A percentile compares a stretch with the other conserved stretches of the same genome.
phyloP scores from a whole-genome alignment of 2,888 invertebrate genomes.

The Lasioglossum malachurum region DNA sequence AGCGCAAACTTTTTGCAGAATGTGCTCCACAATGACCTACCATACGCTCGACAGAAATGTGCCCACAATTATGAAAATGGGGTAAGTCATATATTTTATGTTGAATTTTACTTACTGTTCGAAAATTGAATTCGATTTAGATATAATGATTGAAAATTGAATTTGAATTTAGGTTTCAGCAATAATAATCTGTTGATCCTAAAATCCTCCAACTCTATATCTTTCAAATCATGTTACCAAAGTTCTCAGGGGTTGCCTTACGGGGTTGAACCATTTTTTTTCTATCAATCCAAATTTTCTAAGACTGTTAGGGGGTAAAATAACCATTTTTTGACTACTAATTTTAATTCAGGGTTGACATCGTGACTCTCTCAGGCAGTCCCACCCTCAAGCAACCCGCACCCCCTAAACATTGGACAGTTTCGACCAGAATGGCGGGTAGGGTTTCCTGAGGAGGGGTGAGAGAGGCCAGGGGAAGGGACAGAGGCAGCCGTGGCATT shows the following conservation, averaged over 20 bases:
- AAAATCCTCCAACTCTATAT: background rate
- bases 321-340: background rate
- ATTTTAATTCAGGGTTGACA: background rate
- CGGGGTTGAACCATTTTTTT: background rate
- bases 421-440: conserved; percentile 8
- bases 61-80: too few relatives aligned
- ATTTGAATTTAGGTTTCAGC: too few relatives aligned
- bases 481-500: conserved; percentile 63
- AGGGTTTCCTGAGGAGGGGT: background rate
- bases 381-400: background rate
- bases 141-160: too few relatives aligned
- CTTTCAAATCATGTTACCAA: background rate
- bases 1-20: background rate
- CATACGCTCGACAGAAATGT: background rate
- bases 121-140: too few relatives aligned
- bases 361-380: background rate
- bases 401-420: conserved; percentile 33
- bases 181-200: too few relatives aligned
- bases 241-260: background rate
- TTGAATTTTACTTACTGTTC: too few relatives aligned
- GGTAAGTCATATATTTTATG: too few relatives aligned
- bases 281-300: too few relatives aligned
- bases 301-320: background rate
- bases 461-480: conserved; percentile 14
- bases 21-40: background rate